phyloP scores from a whole-genome alignment of 2,113 vertebrate genomes.

The Lichenostomus cassidix region DNA sequence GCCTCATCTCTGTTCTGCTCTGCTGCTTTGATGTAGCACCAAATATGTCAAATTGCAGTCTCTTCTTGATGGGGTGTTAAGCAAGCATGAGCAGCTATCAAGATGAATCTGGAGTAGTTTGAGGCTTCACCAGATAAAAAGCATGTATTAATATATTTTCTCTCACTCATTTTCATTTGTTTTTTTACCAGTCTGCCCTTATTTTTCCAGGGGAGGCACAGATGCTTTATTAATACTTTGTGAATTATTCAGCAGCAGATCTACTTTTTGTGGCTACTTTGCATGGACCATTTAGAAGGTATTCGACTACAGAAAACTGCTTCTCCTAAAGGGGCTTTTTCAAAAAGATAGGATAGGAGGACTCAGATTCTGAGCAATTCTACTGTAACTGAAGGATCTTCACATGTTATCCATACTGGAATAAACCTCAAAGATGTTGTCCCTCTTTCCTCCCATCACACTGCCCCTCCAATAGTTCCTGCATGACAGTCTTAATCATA shows the following conservation, averaged over 20 bases:
- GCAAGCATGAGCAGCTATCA: background rate
- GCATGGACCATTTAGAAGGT: background rate
- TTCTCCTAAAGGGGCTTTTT: background rate
- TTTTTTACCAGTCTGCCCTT: background rate
- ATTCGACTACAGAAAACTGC: background rate
- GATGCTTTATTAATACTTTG: background rate
- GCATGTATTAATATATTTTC: background rate
- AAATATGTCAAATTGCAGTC: background rate
- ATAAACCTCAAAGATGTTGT: background rate
- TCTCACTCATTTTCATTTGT: background rate
- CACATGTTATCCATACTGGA: background rate
- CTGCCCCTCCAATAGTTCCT: background rate
- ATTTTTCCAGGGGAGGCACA: background rate
- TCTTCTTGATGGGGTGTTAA: background rate
- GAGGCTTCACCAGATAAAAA: background rate
- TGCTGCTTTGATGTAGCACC: constrained; percentile 22
- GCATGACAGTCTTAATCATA: background rate
- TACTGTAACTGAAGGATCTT: background rate
- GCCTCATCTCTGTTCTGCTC: background rate
- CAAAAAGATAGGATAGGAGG: background rate
- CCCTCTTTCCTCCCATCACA: background rate
- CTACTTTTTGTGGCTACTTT: background rate
- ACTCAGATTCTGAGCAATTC: background rate
- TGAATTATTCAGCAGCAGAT: background rate
- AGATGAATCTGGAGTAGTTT: background rate